Percentiles rank a stretch among this genome's conserved stretches.
phyloP scores from a whole-genome alignment of 2,888 invertebrate genomes.

The Hecatera dysodea region DNA sequence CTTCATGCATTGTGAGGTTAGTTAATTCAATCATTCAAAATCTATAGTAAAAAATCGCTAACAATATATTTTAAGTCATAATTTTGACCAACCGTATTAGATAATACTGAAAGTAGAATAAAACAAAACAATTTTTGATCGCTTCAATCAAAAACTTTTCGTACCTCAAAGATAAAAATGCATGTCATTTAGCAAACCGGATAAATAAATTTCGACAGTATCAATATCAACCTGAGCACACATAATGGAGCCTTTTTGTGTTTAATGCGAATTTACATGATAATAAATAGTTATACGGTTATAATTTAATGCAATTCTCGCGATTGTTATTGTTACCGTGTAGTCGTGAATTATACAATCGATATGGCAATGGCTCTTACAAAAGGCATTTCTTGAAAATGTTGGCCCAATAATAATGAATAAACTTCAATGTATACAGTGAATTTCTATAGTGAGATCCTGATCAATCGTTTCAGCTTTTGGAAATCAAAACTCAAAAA shows the following conservation, averaged over 20 bases:
- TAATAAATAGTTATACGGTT: conserved; percentile 8
- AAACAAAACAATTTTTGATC: conserved; percentile 1
- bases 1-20: neutral
- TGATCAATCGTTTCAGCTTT: conserved; percentile 5
- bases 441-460: neutral
- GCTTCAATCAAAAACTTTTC: conserved; percentile 9
- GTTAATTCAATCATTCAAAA: too few relatives aligned
- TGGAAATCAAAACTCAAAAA: neutral
- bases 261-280: conserved; percentile 6
- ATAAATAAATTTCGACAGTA: neutral
- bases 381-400: conserved; percentile 5
- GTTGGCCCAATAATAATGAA: conserved; percentile 26
- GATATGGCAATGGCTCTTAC: conserved; percentile 24
- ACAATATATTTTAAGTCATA: neutral
- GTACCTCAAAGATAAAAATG: neutral
- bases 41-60: too few relatives aligned
- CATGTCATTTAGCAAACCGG: conserved; percentile 5
- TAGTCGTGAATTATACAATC: conserved; percentile 44
- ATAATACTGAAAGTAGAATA: conserved; percentile 1
- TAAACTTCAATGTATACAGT: neutral
- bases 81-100: neutral
- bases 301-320: conserved; percentile 19
- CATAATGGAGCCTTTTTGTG: neutral
- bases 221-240: neutral
- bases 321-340: conserved; percentile 16